These are phyloP conservation scores for Lithobates pipiens DNA, from an alignment of 2,797 vertebrate genomes.

Conservation along the genomic window DNA sequence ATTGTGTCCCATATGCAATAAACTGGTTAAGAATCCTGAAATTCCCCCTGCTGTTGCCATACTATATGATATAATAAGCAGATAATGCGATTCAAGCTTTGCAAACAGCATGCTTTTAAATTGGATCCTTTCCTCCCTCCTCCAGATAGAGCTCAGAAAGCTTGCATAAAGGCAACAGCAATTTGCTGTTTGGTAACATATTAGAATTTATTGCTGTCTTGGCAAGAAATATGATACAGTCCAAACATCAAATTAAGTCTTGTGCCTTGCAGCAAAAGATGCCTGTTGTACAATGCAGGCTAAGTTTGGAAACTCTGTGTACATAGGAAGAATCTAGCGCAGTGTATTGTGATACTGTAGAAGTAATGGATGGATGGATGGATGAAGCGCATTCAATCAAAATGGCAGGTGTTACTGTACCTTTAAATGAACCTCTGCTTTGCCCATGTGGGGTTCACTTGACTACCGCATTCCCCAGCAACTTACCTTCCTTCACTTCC, in stretches of 20 bases:
- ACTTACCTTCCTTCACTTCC: too few species aligned
- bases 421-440: too few species aligned
- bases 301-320: slow-evolving; percentile 4
- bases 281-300: slow-evolving; percentile 30
- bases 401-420: too few species aligned
- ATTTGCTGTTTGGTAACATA: slow-evolving; percentile 57
- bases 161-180: slow-evolving; percentile 43
- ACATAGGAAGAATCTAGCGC: background rate
- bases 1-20: slow-evolving; percentile 20
- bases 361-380: too few species aligned
- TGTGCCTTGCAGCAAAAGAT: slow-evolving; percentile 44
- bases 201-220: slow-evolving; percentile 61
- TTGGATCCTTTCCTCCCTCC: slow-evolving; percentile 16
- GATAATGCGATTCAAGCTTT: slow-evolving; percentile 50
- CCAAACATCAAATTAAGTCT: slow-evolving; percentile 44
- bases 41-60: slow-evolving; percentile 25
- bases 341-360: background rate
- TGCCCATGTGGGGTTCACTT: too few species aligned
- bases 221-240: slow-evolving; percentile 59
- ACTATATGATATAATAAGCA: slow-evolving; percentile 41
- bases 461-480: too few species aligned
- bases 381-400: background rate
- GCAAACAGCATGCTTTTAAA: slow-evolving; percentile 39
- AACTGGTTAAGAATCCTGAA: slow-evolving; percentile 16
- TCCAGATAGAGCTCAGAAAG: slow-evolving; percentile 44